These are phyloP conservation scores for Hippocampus mohnikei DNA, from an alignment of 2,113 vertebrate species.

Conservation along the genomic window DNA sequence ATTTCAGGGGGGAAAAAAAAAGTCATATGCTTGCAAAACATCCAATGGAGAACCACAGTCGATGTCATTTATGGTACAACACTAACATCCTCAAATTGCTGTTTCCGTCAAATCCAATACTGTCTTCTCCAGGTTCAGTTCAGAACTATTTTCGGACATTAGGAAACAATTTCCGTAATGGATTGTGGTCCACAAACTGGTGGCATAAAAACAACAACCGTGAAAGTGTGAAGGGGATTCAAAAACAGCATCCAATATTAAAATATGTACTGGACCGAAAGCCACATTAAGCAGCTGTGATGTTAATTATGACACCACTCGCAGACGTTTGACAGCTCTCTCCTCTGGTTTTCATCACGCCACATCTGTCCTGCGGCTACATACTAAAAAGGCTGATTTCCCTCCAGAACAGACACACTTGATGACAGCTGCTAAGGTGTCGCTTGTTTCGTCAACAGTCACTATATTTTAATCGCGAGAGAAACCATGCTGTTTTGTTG, in stretches of 20 bases:
- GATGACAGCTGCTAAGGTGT: slow-evolving; percentile 58
- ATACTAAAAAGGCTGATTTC: slow-evolving; percentile 70
- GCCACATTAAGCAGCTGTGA: slow-evolving; percentile 52
- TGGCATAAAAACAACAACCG: not conserved
- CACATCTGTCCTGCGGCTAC: slow-evolving; percentile 67
- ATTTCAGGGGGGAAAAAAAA: not conserved
- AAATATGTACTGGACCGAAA: slow-evolving; percentile 8
- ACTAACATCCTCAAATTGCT: not conserved
- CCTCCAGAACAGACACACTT: slow-evolving; percentile 53
- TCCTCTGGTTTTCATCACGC: slow-evolving; percentile 58
- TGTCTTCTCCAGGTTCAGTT: not conserved
- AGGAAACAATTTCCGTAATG: not conserved
- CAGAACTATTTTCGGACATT: not conserved
- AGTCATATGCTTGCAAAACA: not conserved
- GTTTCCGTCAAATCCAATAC: not conserved
- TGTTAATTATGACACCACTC: slow-evolving; percentile 64
- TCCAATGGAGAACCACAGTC: not conserved
- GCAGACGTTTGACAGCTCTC: slow-evolving; percentile 61
- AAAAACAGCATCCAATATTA: slow-evolving; percentile 11
- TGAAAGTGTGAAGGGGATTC: not conserved
- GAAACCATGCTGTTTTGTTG: slow-evolving; percentile 7
- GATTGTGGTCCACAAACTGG: not conserved
- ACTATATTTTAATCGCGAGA: slow-evolving; percentile 17
- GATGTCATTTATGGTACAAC: not conserved
- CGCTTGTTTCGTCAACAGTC: slow-evolving; percentile 35